phyloP scores from a whole-genome alignment of 2,888 invertebrate genomes.

The Nemoura dubitans region DNA sequence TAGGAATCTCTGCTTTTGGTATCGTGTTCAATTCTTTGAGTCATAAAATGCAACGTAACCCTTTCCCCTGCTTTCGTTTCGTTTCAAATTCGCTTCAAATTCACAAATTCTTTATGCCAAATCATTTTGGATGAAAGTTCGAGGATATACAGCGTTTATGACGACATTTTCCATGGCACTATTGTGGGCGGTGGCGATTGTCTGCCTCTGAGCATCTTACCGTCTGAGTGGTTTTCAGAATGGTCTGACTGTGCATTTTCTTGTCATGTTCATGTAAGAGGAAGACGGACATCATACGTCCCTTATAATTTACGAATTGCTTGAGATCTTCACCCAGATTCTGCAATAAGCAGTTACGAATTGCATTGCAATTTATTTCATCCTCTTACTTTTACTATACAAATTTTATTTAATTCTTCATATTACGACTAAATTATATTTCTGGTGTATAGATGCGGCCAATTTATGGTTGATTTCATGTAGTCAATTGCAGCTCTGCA shows the following conservation, averaged over 20 bases:
- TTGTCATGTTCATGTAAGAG: not conserved
- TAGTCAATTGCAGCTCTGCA: too few species aligned
- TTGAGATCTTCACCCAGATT: too few species aligned
- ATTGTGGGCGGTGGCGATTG: not conserved
- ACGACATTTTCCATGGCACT: not conserved
- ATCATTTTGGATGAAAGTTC: not conserved
- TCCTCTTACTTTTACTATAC: too few species aligned
- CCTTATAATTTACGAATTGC: too few species aligned
- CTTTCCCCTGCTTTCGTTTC: not conserved
- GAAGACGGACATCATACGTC: too few species aligned
- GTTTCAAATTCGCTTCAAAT: not conserved
- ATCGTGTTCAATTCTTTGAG: not conserved
- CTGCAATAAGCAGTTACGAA: too few species aligned
- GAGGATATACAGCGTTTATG: not conserved
- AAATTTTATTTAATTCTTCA: too few species aligned
- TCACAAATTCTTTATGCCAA: conserved; percentile 3
- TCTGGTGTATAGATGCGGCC: too few species aligned
- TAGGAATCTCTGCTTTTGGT: not conserved
- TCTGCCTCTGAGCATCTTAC: not conserved
- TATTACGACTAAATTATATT: too few species aligned
- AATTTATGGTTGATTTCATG: too few species aligned
- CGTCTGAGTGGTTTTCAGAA: not conserved
- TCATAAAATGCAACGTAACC: conserved; percentile 4
- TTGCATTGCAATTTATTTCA: too few species aligned
- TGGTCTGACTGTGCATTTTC: not conserved